Evolutionary conservation across 2,797 vertebrate genomes (phyloP).

Genomic region (Muscicapa comitata): DNA sequence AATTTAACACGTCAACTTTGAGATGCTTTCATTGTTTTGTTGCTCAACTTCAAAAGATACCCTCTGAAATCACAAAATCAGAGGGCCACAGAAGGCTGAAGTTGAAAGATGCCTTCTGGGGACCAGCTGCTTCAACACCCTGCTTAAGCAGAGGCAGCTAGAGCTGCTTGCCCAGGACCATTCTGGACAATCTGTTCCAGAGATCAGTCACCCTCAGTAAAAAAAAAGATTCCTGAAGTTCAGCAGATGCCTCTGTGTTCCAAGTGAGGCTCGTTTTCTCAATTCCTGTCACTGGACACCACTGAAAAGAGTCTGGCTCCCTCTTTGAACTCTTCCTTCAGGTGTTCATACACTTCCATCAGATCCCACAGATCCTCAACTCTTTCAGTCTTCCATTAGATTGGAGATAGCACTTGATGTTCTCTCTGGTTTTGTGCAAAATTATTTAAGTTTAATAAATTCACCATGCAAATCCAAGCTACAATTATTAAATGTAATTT

Average conservation of each 20-base stretch:
- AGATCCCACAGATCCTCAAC: neutral
- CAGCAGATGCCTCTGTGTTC: neutral
- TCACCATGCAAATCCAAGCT: neutral
- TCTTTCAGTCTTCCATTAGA: neutral
- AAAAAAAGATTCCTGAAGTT: neutral
- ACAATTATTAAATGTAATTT: neutral
- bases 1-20: neutral
- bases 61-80: neutral
- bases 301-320: neutral
- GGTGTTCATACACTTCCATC: neutral
- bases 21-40: neutral
- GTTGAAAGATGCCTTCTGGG: neutral
- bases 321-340: neutral
- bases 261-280: neutral
- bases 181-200: neutral
- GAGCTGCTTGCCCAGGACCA: neutral
- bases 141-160: neutral
- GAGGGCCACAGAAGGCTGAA: neutral
- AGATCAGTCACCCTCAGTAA: neutral
- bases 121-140: neutral
- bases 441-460: neutral
- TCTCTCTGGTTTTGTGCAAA: neutral
- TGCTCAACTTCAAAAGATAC: neutral
- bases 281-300: neutral
- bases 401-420: neutral